Percentiles rank a stretch among this genome's conserved stretches.
Conservation (phyloP, 2,113 vertebrate species). For the Ctenomys sociabilis region DNA sequence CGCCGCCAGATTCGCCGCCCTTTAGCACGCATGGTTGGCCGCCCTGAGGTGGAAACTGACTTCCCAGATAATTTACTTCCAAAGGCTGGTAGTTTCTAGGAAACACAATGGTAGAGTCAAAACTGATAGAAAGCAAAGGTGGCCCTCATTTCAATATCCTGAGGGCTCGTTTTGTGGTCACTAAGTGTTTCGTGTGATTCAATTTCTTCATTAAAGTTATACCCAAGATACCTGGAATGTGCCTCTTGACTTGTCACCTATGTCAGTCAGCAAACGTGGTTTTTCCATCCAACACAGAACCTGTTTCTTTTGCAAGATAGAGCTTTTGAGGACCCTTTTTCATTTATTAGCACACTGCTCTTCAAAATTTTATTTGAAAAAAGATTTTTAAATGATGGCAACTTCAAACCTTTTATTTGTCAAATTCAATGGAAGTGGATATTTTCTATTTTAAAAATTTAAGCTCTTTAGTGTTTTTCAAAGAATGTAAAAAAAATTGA, state of each 20-base stretch:
- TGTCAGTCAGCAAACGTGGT: background rate
- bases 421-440: background rate
- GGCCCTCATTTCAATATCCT: background rate
- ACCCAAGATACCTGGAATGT: background rate
- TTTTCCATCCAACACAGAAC: background rate
- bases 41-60: background rate
- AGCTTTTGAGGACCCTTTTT: background rate
- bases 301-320: background rate
- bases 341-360: background rate
- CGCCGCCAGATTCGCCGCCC: slow-evolving; percentile 10
- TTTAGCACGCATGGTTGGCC: background rate
- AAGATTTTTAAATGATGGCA: slow-evolving; percentile 1
- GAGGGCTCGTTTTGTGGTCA: background rate
- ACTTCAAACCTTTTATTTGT: slow-evolving; percentile 11
- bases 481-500: background rate
- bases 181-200: slow-evolving; percentile 51
- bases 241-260: background rate
- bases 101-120: slow-evolving; percentile 15
- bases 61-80: slow-evolving; percentile 8
- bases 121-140: background rate
- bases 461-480: slow-evolving; percentile 52
- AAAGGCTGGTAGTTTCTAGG: slow-evolving; percentile 2
- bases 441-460: slow-evolving; percentile 33
- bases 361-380: slow-evolving; percentile 59
- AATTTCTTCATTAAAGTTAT: slow-evolving; percentile 22